Percentiles rank a stretch among this genome's conserved stretches.
Evolutionary conservation across 2,888 invertebrate genomes (phyloP).

Genomic region (Eupithecia tripunctaria): DNA sequence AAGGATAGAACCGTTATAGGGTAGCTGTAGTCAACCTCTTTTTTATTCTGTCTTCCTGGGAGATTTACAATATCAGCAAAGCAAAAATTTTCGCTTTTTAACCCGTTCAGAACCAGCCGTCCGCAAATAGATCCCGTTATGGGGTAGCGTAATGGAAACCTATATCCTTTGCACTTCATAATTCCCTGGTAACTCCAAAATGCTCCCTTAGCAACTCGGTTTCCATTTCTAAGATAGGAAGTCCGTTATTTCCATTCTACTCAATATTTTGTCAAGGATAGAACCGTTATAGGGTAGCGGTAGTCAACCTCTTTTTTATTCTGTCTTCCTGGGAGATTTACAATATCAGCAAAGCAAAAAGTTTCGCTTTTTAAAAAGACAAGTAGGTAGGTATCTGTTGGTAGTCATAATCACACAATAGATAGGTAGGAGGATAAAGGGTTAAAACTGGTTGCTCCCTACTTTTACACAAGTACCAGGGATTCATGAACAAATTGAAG

Average conservation of each 20-base stretch:
- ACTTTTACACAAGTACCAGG: constrained; percentile 8
- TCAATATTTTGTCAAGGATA: not conserved
- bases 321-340: constrained; percentile 21
- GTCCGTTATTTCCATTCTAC: not conserved
- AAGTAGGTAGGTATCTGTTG: too few relatives aligned
- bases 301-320: not conserved
- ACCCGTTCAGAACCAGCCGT: too few relatives aligned
- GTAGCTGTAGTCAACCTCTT: too few relatives aligned
- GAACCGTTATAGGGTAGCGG: not conserved
- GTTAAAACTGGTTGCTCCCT: constrained; percentile 5
- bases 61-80: too few relatives aligned
- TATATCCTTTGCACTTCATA: constrained; percentile 13
- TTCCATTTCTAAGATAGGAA: constrained; percentile 12
- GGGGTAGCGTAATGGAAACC: not conserved
- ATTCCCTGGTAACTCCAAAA: constrained; percentile 18
- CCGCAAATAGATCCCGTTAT: too few relatives aligned
- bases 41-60: too few relatives aligned
- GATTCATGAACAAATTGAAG: not conserved
- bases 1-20: not conserved
- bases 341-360: constrained; percentile 19
- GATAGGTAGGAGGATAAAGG: not conserved
- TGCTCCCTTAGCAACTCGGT: constrained; percentile 17
- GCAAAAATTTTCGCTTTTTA: too few relatives aligned
- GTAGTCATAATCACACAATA: too few relatives aligned
- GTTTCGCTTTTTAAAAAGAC: not conserved